phyloP scores from a whole-genome alignment of 2,888 invertebrate species.

The Melanotus villosus region DNA sequence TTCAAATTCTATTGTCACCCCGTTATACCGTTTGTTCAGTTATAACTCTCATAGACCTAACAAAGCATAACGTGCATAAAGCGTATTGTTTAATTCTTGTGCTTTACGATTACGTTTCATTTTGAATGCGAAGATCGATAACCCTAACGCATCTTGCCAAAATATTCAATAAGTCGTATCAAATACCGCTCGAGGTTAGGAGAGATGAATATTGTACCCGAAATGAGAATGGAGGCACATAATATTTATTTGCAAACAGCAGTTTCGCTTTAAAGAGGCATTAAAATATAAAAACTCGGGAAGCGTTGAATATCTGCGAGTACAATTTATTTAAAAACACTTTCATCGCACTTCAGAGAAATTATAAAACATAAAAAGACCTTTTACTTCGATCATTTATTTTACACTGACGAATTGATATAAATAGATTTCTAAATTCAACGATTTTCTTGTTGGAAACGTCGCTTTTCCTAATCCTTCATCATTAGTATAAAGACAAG shows the following conservation, averaged over 20 bases:
- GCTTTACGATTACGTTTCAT: not conserved
- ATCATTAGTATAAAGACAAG: no score
- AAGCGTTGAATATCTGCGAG: no score
- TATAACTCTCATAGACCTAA: not conserved
- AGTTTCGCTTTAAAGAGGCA: not conserved
- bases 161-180: not conserved
- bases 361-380: no score
- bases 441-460: no score
- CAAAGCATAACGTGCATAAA: not conserved
- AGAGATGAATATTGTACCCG: not conserved
- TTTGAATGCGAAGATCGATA: no score
- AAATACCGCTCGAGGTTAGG: not conserved
- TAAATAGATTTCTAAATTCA: no score
- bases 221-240: not conserved
- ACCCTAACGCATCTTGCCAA: not conserved
- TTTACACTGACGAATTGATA: no score
- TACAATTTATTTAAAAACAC: no score
- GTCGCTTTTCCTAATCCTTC: no score
- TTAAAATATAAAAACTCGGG: not conserved
- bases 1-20: not conserved
- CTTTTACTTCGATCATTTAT: no score
- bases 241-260: not conserved
- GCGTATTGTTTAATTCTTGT: slow-evolving; percentile 5
- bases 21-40: not conserved
- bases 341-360: no score